These are phyloP conservation scores for Catharus minimus DNA, from an alignment of 2,113 vertebrate genomes.

Conservation along the genomic window DNA sequence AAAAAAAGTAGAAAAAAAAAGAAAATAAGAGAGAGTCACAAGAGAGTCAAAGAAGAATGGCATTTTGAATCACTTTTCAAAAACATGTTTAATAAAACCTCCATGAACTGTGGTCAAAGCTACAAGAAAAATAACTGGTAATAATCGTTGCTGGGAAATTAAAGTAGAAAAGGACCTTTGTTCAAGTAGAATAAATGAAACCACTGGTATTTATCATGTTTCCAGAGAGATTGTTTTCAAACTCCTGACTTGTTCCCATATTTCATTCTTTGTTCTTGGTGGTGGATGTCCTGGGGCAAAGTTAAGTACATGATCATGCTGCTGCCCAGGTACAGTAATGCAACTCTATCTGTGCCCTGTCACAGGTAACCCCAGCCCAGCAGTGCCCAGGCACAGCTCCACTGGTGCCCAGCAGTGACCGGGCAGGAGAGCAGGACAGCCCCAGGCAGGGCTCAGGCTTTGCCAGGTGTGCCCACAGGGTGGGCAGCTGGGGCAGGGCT, in stretches of 20 bases:
- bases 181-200: slow-evolving; percentile 57
- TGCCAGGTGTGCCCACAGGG: fast-evolving
- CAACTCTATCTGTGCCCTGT: neutral
- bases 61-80: slow-evolving; percentile 57
- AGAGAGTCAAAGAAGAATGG: slow-evolving; percentile 35
- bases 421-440: neutral
- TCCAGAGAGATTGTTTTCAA: slow-evolving; percentile 63
- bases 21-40: neutral
- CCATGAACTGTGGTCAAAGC: slow-evolving; percentile 48
- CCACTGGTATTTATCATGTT: slow-evolving; percentile 62
- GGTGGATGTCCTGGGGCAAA: slow-evolving; percentile 28
- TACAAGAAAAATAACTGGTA: slow-evolving; percentile 64
- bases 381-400: neutral
- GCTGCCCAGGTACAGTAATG: neutral
- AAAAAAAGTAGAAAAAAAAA: no score
- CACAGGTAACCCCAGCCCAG: fast-evolving
- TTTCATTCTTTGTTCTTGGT: slow-evolving; percentile 54
- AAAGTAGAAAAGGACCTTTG: slow-evolving; percentile 67
- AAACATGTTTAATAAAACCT: slow-evolving; percentile 61
- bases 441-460: neutral
- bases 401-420: fast-evolving
- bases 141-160: slow-evolving; percentile 67
- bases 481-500: neutral
- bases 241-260: slow-evolving; percentile 47
- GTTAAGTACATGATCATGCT: neutral